Evolutionary conservation across 2,797 vertebrate genomes (phyloP), one percentile per base, ranked within the genome.

Genomic region (Furcifer pardalis): DNA sequence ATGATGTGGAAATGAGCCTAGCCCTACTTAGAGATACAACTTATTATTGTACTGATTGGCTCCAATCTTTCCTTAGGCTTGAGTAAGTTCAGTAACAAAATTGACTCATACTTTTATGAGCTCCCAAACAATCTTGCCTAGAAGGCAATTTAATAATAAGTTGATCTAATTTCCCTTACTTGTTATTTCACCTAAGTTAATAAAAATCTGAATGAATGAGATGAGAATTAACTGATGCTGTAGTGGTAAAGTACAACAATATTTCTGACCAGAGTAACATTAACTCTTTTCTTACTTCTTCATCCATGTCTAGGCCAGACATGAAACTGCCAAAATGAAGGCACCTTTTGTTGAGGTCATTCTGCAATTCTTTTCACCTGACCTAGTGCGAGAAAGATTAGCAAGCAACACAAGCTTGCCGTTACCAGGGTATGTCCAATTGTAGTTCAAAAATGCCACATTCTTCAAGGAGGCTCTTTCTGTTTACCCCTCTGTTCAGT

Each of bases 11-110:
- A 86, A 90, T 88, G 46, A 81, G 44, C 2, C 59, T 56, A 75
- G 23, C 35, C 72, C 42, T 87, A 6, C 88, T 89, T 77, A 87
- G 76, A 49, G 37, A 88, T 5, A 78, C 73, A 90, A 87, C 69
- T 1, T 87, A 71, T 89, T 85, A 75, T 81, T 88, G 90, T 52
- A 69, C 30, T 81, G 91, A 79, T 15, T 80, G 56, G 68, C 87
- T 72, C 30, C 27, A 84, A 83, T 79, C 42, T 87, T 85, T 84
- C 77, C 81, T 85, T 84, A 42, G 23, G 17, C 86, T 89, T 88
- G 78, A 91, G 25, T 83, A 89, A 89, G 27, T 89, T 91, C 84
- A 82, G 62, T 75, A 89, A 79, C 89, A 87, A 84, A 81, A 90
- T 86, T 86, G 66, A 68, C 17, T 82, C 88, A 75, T 42, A 30